Conservation (phyloP, 2,888 invertebrate genomes). For the Ormyrus rosae region DNA sequence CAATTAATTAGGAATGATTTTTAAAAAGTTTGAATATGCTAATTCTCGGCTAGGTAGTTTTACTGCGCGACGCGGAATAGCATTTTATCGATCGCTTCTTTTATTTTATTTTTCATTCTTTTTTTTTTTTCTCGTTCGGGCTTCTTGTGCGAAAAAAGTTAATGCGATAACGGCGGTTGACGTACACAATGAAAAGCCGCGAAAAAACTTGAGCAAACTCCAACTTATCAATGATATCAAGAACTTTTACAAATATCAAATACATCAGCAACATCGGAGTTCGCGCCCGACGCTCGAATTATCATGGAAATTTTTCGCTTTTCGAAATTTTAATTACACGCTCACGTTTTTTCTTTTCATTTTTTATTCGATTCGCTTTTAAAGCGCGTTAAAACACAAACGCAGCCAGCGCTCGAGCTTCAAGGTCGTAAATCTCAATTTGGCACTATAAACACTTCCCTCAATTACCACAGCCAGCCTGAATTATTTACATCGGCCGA, state of each 20-base stretch:
- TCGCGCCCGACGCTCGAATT: background rate
- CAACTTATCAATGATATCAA: background rate
- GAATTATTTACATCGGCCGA: no score
- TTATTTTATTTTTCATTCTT: background rate
- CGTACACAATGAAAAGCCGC: background rate
- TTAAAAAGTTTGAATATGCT: background rate
- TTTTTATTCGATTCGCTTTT: background rate
- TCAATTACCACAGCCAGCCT: no score
- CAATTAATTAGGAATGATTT: no score
- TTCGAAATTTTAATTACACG: no score
- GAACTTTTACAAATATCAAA: slow-evolving; percentile 12
- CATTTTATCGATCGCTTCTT: background rate
- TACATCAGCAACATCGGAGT: background rate
- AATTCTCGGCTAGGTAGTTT: background rate
- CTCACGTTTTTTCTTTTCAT: no score
- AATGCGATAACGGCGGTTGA: slow-evolving; percentile 10
- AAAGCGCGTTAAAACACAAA: background rate
- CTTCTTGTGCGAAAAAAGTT: background rate
- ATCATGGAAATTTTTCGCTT: background rate
- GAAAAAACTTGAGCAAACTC: slow-evolving; percentile 17
- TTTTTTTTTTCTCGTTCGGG: background rate
- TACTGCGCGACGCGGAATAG: background rate
- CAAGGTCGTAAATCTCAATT: background rate
- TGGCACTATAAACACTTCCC: no score
- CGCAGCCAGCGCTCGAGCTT: background rate